Percentiles rank a stretch among this genome's conserved stretches.
These are phyloP conservation scores for Polydrusus pterygomalis DNA, from an alignment of 2,888 invertebrate species.

Conservation along the genomic window DNA sequence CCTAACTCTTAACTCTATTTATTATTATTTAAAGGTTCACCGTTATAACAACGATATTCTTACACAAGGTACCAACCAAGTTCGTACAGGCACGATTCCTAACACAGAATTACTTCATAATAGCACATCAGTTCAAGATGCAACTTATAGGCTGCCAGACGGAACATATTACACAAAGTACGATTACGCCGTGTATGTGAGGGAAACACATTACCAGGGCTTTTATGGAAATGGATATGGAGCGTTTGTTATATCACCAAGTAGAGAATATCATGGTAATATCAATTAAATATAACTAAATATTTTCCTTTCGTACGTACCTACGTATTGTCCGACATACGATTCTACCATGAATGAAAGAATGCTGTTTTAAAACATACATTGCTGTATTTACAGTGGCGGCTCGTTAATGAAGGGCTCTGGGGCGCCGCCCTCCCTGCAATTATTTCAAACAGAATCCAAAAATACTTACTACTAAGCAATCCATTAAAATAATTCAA, in stretches of 20 bases:
- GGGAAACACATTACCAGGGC: conserved; percentile 28
- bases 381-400: no score
- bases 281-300: background rate
- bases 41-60: conserved; percentile 1
- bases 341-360: no score
- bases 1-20: no score
- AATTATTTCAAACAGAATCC: no score
- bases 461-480: no score
- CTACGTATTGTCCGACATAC: no score
- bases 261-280: conserved; percentile 42
- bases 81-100: background rate
- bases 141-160: conserved; percentile 6
- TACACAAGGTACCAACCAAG: conserved; percentile 18
- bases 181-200: conserved; percentile 23
- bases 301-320: no score
- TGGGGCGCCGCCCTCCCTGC: no score
- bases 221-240: conserved; percentile 40
- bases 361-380: no score
- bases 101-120: background rate
- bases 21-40: background rate
- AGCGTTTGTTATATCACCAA: conserved; percentile 36
- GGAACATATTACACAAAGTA: conserved; percentile 25
- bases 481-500: no score
- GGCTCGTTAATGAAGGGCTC: no score
- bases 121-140: conserved; percentile 7